Evolutionary conservation across 2,888 invertebrate genomes (phyloP).

Genomic region (Drosophila acutilabella): DNA sequence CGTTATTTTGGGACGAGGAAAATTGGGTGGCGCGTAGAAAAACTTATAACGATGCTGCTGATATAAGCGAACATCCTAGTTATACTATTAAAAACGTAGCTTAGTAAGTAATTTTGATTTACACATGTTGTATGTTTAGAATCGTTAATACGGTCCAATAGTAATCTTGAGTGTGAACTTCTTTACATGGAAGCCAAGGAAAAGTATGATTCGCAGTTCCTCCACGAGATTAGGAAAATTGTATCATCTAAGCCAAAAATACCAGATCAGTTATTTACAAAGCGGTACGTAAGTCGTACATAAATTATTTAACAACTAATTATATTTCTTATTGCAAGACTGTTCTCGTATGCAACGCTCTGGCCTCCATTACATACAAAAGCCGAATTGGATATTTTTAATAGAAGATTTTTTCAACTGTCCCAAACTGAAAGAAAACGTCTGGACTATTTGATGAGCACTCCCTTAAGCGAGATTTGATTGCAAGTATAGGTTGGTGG

Average conservation of each 20-base stretch:
- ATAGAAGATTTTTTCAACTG: constrained; percentile 50
- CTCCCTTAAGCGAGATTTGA: constrained; percentile 26
- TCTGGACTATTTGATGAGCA: constrained; percentile 48
- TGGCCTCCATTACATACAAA: constrained; percentile 62
- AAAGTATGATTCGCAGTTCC: constrained; percentile 40
- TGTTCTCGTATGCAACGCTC: constrained; percentile 33
- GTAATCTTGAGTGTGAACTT: constrained; percentile 41
- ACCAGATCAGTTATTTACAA: constrained; percentile 36
- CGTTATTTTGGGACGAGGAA: background rate
- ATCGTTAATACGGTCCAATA: background rate
- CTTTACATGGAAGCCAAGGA: constrained; percentile 27
- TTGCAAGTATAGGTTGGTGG: constrained; percentile 31
- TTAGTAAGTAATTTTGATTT: constrained; percentile 38
- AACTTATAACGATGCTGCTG: constrained; percentile 24
- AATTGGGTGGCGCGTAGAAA: background rate
- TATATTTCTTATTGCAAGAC: background rate
- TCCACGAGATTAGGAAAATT: constrained; percentile 32
- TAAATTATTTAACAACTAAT: background rate
- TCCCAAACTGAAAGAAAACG: constrained; percentile 32
- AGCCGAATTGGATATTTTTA: constrained; percentile 42
- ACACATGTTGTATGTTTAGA: background rate
- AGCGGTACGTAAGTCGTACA: constrained; percentile 25
- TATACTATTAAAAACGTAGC: constrained; percentile 41
- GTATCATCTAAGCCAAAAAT: constrained; percentile 12
- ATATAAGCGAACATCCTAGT: constrained; percentile 57